Evolutionary conservation across 1,140 invertebrate genomes (phyloP), one percentile per base, ranked within the genome.

Genomic region (Cotesia vestalis): DNA sequence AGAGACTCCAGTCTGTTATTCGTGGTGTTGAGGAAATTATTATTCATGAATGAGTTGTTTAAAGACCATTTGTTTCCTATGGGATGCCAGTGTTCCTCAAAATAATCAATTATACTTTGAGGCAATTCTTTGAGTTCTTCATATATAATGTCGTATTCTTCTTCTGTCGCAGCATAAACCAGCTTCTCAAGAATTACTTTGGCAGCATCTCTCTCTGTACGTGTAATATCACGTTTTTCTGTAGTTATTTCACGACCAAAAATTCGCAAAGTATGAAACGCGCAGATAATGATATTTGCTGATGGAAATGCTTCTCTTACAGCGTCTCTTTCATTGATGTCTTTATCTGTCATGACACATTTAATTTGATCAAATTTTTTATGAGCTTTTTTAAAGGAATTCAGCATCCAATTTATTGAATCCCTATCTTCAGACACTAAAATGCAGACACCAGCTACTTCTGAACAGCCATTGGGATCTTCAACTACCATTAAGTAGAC

Each of bases 281-380:
- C 35, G 53, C 68, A 66, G 4, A 74, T 74, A 1, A 74, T 20
- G 8, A 74, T 46, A 9, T 70, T 66, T 55, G 73, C 68, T 2
- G 53, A 27, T 51, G 73, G 73, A n/a, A 74, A 69, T 6, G 38
- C 9, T 8, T 57, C n/a, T 52, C 66, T 70, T 1, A 74, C 59
- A 6, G 64, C 36, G n/a, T 66, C 53, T 66, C 64, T 35, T 51
- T 66, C 73, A 9, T 66, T 20, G 34, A 71, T 51, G 66, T 74
- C 68, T 46, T 74, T 74, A 35, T 74, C 73, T 1, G 73, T 55
- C 68, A 74, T 74, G 3, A 74, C 55, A 38, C n/a, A 46, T 64
- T 66, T 74, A 5, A 74, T 71, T 3, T 55, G 20, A 4, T 8
- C 36, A 38, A 38, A 60, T 1, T 59, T 27, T 2, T 59, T 40